phyloP scores from a whole-genome alignment of 2,797 vertebrate species.

The Sarcophilus harrisii region DNA sequence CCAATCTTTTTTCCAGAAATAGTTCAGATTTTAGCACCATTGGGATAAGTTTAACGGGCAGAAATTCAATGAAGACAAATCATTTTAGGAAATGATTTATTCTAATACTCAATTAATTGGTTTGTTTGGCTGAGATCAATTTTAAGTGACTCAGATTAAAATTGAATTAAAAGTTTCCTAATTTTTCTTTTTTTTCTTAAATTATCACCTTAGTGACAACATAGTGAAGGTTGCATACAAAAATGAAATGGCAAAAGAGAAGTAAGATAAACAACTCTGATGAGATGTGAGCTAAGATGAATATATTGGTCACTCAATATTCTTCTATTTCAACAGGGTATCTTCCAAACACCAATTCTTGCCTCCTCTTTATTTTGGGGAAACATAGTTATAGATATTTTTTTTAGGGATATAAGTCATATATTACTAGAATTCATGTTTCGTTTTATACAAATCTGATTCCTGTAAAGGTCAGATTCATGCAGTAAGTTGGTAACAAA shows the following conservation, averaged over 20 bases:
- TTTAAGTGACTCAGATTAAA: background rate
- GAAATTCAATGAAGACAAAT: background rate
- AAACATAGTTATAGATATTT: background rate
- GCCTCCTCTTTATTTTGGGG: slow-evolving; percentile 7
- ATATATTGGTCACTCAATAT: background rate
- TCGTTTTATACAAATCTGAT: slow-evolving; percentile 18
- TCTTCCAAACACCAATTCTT: background rate
- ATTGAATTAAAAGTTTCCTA: background rate
- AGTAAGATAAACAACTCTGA: background rate
- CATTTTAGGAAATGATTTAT: background rate
- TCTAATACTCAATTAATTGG: background rate
- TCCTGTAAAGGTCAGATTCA: slow-evolving; percentile 14
- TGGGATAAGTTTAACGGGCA: background rate
- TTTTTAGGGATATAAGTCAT: slow-evolving; percentile 27
- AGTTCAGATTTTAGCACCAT: background rate
- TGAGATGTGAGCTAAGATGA: background rate
- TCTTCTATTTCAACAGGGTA: background rate
- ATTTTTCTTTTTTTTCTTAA: background rate
- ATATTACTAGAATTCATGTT: slow-evolving; percentile 26
- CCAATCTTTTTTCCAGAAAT: background rate
- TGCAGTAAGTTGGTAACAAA: background rate
- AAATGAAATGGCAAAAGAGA: background rate
- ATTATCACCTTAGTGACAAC: background rate
- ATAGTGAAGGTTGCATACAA: background rate
- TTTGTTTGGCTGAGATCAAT: background rate